Evolutionary conservation across 2,888 invertebrate species (phyloP).

Genomic region (Steinernema hermaphroditum): DNA sequence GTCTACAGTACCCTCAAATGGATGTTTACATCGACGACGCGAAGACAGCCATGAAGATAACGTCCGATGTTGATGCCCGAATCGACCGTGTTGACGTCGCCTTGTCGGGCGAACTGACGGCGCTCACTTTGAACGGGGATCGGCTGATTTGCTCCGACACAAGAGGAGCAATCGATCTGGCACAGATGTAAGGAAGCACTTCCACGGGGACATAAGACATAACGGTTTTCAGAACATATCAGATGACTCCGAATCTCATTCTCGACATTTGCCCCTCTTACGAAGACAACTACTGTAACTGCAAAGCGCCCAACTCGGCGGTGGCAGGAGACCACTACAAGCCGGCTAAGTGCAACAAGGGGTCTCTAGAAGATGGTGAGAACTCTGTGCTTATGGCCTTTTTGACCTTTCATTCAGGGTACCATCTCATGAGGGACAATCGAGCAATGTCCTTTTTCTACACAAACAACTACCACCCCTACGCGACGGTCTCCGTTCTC

Average conservation of each 20-base stretch:
- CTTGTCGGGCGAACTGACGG: neutral
- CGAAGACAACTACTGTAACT: slow-evolving; percentile 45
- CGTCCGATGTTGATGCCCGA: neutral
- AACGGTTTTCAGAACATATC: neutral
- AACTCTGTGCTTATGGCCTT: no score
- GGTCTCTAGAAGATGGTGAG: neutral
- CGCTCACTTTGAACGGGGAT: neutral
- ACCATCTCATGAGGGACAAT: slow-evolving; percentile 39
- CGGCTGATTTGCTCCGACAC: neutral
- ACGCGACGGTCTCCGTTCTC: slow-evolving; percentile 43
- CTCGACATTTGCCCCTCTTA: slow-evolving; percentile 35
- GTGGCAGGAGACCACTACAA: neutral
- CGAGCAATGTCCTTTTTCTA: slow-evolving; percentile 47
- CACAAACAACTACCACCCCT: slow-evolving; percentile 34
- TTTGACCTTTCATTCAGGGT: slow-evolving; percentile 34
- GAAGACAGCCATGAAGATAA: slow-evolving; percentile 37
- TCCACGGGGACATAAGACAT: no score
- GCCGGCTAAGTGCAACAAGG: neutral
- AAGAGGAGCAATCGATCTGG: neutral
- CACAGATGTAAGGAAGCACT: neutral
- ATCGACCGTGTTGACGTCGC: slow-evolving; percentile 2
- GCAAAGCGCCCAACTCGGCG: slow-evolving; percentile 39
- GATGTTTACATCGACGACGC: slow-evolving; percentile 42
- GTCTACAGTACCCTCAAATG: slow-evolving; percentile 36
- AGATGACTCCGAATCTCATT: neutral